A percentile compares a stretch with the other conserved stretches of the same genome.
These are phyloP conservation scores for Helicorthomorpha holstii DNA, from an alignment of 1,140 invertebrate species.

Conservation along the genomic window DNA sequence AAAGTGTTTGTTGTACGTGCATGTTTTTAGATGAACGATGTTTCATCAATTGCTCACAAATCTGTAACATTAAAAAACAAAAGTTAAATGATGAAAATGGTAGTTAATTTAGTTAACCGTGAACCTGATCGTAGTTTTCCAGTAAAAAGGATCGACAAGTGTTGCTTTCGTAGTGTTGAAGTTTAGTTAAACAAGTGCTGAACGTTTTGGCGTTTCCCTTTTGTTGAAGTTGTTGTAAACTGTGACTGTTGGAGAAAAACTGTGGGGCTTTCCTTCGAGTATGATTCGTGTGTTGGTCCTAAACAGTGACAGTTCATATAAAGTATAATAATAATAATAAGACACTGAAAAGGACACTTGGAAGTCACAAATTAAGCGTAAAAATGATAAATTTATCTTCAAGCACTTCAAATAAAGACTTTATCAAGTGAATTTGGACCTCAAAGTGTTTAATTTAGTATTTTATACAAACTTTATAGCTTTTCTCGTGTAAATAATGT, in stretches of 20 bases:
- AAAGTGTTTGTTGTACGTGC: constrained; percentile 71
- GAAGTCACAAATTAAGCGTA: no score
- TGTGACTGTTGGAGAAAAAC: constrained; percentile 23
- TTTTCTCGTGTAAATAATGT: constrained; percentile 20
- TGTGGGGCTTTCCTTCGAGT: constrained; percentile 17
- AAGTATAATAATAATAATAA: neutral
- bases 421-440: no score
- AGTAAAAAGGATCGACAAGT: constrained; percentile 66
- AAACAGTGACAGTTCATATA: constrained; percentile 7
- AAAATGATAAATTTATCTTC: no score
- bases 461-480: constrained; percentile 20
- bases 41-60: constrained; percentile 45
- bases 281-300: neutral
- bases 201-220: constrained; percentile 12
- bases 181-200: constrained; percentile 6
- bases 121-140: constrained; percentile 70
- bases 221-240: constrained; percentile 23
- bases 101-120: no score
- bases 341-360: no score
- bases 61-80: constrained; percentile 15
- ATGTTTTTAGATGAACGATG: constrained; percentile 52
- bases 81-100: no score
- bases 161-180: constrained; percentile 56
- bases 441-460: no score
- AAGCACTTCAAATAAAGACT: no score